phyloP scores from a whole-genome alignment of 2,888 invertebrate species.

The Endotricha flammealis region DNA sequence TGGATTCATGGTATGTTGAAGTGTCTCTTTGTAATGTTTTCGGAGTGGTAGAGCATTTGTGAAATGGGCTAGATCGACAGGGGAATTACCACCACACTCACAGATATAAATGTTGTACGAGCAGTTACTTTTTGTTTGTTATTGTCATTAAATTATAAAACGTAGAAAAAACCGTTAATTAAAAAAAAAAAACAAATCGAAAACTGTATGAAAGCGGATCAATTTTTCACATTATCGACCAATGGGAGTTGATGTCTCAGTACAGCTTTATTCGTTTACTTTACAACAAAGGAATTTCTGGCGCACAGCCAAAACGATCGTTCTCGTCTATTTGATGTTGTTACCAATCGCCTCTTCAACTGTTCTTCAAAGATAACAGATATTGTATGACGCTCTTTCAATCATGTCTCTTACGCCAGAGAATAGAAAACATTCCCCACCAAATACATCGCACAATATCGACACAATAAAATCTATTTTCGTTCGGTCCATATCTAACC shows the following conservation, averaged over 20 bases:
- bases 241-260: neutral
- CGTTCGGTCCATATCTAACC: conserved; percentile 24
- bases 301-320: conserved; percentile 9
- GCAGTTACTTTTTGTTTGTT: too few species aligned
- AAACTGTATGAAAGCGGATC: neutral
- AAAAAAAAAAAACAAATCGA: neutral
- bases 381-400: neutral
- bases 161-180: neutral
- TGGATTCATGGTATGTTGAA: too few species aligned
- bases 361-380: neutral
- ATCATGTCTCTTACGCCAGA: neutral
- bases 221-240: neutral
- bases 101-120: too few species aligned
- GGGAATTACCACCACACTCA: too few species aligned
- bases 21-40: too few species aligned
- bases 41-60: too few species aligned
- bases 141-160: too few species aligned
- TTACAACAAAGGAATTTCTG: conserved; percentile 17
- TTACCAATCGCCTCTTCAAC: neutral
- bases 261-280: neutral
- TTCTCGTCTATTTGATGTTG: neutral
- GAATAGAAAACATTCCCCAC: neutral
- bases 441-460: neutral
- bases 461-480: conserved; percentile 40
- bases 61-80: too few species aligned